Base-by-base conservation (phyloP, 2,797 vertebrate genomes). In the Sciurus vulgaris region DNA sequence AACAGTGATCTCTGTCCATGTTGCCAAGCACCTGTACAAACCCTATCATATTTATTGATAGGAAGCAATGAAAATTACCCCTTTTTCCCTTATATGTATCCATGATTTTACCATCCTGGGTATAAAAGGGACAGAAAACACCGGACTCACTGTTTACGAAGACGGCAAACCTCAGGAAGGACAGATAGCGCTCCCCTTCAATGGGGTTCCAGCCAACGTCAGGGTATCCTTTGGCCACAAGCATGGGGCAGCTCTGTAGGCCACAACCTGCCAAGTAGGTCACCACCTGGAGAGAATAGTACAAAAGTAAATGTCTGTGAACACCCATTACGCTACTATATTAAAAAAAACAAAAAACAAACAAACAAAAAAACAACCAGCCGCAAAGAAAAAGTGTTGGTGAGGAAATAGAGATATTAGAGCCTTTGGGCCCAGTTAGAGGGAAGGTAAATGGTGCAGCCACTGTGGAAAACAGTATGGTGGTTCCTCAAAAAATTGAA, bases 131-230 rank as follows among this genome's bases (percentile, higher is more conserved):
- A 85, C 8, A 63, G 79, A 81, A 81, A 78, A 76, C 13, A 26
- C 35, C 74, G 65, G 61, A 98, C 99, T 96, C 99, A 99, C 99
- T 99, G 49, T 99, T 99, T 86, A 99, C 99, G 96, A 99, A 99
- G 97, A 99, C 99, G 3, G 99, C 99, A 98, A 99, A 99, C 65
- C 99, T 98, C 98, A 99, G 97, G 98, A 99, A 99, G 89, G 99
- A 99, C 70, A 99, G 99, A 97, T 99, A 99, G 82, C 99, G 99
- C 96, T 99, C 99, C 76, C 99, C 99, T 98, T 99, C 99, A 24
- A 99, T 99, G n/a, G 99, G 99, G 98, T 99, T 99, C 99, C 99
- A 99, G 91, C 99, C 99, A 7, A 99, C 98, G 70, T 99, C 99
- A 59, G 99, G 99, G 95, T 99, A 99, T 35, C 99, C 99, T 98